Percentiles rank a stretch among this genome's conserved stretches.
Evolutionary conservation across 1,140 invertebrate species (phyloP).

Genomic region (Gerris buenoi): DNA sequence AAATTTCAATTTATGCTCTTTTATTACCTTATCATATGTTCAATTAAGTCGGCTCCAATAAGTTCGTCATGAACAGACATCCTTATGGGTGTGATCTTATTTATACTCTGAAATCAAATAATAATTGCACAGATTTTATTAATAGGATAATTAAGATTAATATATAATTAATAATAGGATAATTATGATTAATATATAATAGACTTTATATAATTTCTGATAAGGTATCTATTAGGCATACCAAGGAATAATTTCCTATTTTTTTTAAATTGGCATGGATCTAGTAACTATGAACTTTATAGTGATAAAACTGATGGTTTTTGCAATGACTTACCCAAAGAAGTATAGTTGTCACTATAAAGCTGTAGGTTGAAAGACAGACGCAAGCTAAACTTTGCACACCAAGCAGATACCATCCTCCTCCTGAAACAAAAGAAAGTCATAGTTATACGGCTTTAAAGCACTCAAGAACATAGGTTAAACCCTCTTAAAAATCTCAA

Average conservation of each 20-base stretch:
- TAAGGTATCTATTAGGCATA: background rate
- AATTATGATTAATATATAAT: background rate
- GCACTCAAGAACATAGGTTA: no score
- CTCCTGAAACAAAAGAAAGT: no score
- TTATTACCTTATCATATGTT: slow-evolving; percentile 50
- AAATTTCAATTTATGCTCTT: no score
- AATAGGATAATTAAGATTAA: background rate
- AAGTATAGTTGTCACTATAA: slow-evolving; percentile 46
- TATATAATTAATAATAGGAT: background rate
- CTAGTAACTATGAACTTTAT: background rate
- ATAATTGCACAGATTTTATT: background rate
- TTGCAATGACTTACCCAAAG: slow-evolving; percentile 49
- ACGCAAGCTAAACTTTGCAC: slow-evolving; percentile 57
- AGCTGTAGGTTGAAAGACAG: slow-evolving; percentile 55
- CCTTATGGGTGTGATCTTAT: slow-evolving; percentile 62
- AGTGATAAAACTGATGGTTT: no score
- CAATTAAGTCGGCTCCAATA: slow-evolving; percentile 71
- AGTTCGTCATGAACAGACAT: slow-evolving; percentile 72
- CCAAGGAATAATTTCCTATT: background rate
- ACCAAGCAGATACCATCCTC: slow-evolving; percentile 71
- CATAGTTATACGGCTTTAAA: no score
- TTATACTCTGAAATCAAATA: slow-evolving; percentile 38
- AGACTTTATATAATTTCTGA: background rate
- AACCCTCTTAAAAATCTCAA: no score
- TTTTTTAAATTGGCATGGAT: background rate